Evolutionary conservation across 2,888 invertebrate species (phyloP).

Genomic region (Stenotaenia linearis): DNA sequence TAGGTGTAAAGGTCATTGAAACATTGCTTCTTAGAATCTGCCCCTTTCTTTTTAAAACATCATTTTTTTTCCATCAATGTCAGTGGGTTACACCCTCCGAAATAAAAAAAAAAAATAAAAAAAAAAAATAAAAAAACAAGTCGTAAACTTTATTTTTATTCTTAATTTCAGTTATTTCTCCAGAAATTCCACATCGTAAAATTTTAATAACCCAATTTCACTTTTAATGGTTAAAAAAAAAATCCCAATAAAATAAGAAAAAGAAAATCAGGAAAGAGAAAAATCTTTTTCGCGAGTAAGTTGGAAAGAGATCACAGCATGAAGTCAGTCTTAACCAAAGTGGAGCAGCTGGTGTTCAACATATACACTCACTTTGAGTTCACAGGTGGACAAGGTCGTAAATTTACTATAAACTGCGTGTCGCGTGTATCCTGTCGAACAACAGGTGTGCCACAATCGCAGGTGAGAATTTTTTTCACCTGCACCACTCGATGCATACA

Average conservation of each 20-base stretch:
- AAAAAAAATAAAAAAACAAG: neutral
- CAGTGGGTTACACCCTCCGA: neutral
- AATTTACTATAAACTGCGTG: slow-evolving; percentile 17
- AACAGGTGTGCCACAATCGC: slow-evolving; percentile 8
- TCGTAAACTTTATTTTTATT: neutral
- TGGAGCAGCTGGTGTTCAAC: slow-evolving; percentile 3
- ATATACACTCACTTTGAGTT: neutral
- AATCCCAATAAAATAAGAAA: neutral
- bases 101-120: no score
- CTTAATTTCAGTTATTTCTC: neutral
- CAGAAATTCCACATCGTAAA: neutral
- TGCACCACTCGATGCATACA: neutral
- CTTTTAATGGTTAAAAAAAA: neutral
- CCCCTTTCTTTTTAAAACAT: neutral
- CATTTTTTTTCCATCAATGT: neutral
- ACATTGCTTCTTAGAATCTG: neutral
- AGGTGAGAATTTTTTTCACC: slow-evolving; percentile 21
- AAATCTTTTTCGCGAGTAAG: neutral
- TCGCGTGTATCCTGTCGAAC: slow-evolving; percentile 26
- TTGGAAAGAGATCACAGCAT: neutral
- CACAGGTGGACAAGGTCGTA: slow-evolving; percentile 17
- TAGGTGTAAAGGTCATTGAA: slow-evolving; percentile 1
- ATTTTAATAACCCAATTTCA: neutral
- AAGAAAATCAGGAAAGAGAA: neutral
- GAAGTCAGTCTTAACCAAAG: neutral